These are phyloP conservation scores for Lepidochitona cinerea DNA, from an alignment of 2,888 invertebrate species.

Conservation along the genomic window DNA sequence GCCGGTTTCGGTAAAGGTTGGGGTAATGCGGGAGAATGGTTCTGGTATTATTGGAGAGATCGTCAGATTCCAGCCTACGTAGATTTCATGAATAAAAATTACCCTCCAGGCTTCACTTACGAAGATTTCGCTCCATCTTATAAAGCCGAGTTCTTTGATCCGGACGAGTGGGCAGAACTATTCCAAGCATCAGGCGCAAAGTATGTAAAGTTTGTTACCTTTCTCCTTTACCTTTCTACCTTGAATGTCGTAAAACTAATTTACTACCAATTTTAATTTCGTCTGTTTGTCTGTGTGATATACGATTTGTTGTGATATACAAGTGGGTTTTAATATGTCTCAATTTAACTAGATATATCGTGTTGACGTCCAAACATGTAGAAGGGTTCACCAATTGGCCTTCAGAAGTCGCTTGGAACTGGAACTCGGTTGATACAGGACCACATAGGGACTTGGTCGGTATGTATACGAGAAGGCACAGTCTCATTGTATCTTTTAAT, in stretches of 20 bases:
- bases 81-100: conserved; percentile 84
- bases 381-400: conserved; percentile 88
- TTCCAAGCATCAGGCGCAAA: conserved; percentile 88
- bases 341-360: conserved; percentile 78
- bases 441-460: conserved; percentile 82
- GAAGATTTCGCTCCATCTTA: conserved; percentile 91
- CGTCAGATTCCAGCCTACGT: conserved; percentile 40
- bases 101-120: conserved; percentile 87
- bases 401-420: conserved; percentile 83
- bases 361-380: conserved; percentile 88
- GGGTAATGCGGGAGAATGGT: conserved; percentile 80
- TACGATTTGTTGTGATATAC: not conserved
- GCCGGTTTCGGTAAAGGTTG: not conserved
- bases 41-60: conserved; percentile 85
- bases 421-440: conserved; percentile 85
- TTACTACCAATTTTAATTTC: too few relatives aligned
- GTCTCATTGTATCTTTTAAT: too few relatives aligned
- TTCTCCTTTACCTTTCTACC: too few relatives aligned
- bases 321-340: not conserved
- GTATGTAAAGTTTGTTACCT: too few relatives aligned
- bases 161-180: conserved; percentile 85
- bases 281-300: too few relatives aligned
- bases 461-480: too few relatives aligned
- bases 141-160: conserved; percentile 87
- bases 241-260: too few relatives aligned